phyloP scores from a whole-genome alignment of 1,140 invertebrate species.

The Drosophila sulfurigaster region DNA sequence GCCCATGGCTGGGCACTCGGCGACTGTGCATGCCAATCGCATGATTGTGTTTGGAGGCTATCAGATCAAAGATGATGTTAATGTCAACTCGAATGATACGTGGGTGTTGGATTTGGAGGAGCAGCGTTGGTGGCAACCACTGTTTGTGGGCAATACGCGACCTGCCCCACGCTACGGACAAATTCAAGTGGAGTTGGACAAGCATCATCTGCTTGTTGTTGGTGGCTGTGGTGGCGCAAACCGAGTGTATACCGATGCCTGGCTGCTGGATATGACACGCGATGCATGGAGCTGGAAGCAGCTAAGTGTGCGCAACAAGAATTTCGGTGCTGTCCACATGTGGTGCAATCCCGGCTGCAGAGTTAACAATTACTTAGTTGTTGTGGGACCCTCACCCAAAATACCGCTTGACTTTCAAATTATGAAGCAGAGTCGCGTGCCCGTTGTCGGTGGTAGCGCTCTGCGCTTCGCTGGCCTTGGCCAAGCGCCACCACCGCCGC shows the following conservation, averaged over 20 bases:
- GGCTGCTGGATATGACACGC: slow-evolving; percentile 88
- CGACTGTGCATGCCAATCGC: slow-evolving; percentile 92
- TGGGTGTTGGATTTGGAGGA: slow-evolving; percentile 94
- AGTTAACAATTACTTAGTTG: slow-evolving; percentile 86
- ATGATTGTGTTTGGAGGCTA: slow-evolving; percentile 97
- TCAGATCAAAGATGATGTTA: slow-evolving; percentile 86
- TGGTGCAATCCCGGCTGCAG: slow-evolving; percentile 97
- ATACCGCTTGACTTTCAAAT: slow-evolving; percentile 81
- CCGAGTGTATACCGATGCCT: slow-evolving; percentile 88
- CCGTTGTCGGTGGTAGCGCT: slow-evolving; percentile 55
- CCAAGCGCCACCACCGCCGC: slow-evolving; percentile 52
- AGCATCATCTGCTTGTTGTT: slow-evolving; percentile 90
- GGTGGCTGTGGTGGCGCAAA: slow-evolving; percentile 88
- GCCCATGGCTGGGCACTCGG: slow-evolving; percentile 96
- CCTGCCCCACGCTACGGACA: slow-evolving; percentile 95
- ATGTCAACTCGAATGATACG: slow-evolving; percentile 92
- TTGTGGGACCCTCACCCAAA: slow-evolving; percentile 79
- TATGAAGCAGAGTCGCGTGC: slow-evolving; percentile 78
- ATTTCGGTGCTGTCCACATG: slow-evolving; percentile 92
- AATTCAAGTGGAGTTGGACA: slow-evolving; percentile 91
- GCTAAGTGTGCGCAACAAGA: slow-evolving; percentile 90
- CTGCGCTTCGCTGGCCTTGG: slow-evolving; percentile 47
- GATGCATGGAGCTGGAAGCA: slow-evolving; percentile 93
- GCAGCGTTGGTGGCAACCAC: slow-evolving; percentile 91
- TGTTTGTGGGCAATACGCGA: slow-evolving; percentile 88